Evolutionary conservation across 2,888 invertebrate species (phyloP).

Genomic region (Boloria selene): DNA sequence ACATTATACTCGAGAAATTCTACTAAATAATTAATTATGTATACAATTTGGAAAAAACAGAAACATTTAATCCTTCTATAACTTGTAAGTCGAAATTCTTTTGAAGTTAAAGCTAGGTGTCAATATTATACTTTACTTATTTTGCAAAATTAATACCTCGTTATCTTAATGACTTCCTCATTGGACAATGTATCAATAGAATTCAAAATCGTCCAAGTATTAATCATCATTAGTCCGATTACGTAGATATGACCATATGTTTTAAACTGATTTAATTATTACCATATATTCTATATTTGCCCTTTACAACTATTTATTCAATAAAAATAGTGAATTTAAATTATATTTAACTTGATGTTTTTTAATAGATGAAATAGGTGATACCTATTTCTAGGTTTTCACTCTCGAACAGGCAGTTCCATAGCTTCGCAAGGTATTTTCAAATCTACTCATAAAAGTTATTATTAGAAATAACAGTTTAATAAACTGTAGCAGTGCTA

Average conservation of each 20-base stretch:
- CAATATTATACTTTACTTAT: slow-evolving; percentile 4
- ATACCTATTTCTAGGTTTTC: no score
- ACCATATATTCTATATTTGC: slow-evolving; percentile 5
- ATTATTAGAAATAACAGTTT: not conserved
- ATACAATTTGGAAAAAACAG: not conserved
- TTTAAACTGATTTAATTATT: slow-evolving; percentile 12
- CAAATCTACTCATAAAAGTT: not conserved
- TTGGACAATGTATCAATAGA: slow-evolving; percentile 19
- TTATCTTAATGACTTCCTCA: slow-evolving; percentile 20
- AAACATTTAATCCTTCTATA: no score
- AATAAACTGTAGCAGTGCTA: not conserved
- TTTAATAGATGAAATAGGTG: no score
- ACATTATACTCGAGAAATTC: slow-evolving; percentile 16
- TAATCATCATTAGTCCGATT: slow-evolving; percentile 21
- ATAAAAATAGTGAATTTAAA: no score
- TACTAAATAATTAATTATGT: slow-evolving; percentile 6
- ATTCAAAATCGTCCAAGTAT: slow-evolving; percentile 13
- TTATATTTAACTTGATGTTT: no score
- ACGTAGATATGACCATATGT: slow-evolving; percentile 1
- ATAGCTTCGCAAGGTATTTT: not conserved
- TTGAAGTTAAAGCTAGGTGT: slow-evolving; percentile 1
- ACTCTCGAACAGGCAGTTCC: no score
- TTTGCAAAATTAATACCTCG: slow-evolving; percentile 8
- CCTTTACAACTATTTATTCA: not conserved
- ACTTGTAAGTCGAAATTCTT: not conserved